Conservation (phyloP, 2,888 invertebrate genomes). For the Hydroisotoma schaefferi region DNA sequence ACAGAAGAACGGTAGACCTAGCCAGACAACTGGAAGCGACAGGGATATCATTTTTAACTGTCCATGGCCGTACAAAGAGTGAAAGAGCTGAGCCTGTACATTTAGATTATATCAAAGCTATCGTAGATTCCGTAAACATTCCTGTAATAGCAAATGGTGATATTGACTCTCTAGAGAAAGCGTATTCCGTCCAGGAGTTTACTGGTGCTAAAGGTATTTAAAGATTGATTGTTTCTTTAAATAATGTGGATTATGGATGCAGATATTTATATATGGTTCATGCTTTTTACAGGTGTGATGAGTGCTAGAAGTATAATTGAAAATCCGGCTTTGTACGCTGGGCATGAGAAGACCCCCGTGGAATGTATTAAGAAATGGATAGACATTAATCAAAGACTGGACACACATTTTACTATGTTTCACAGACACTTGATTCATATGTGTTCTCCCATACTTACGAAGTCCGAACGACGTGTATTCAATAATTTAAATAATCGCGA, state of each 20-base stretch:
- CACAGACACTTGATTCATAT: constrained; percentile 97
- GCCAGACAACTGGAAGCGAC: constrained; percentile 76
- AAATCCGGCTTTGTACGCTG: constrained; percentile 87
- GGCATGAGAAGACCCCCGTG: constrained; percentile 65
- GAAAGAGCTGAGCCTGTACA: constrained; percentile 71
- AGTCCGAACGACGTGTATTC: constrained; percentile 69
- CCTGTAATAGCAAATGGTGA: constrained; percentile 73
- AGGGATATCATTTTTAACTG: constrained; percentile 81
- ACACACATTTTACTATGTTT: constrained; percentile 76
- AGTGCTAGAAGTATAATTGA: constrained; percentile 81
- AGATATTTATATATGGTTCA: not conserved
- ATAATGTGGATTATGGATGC: not conserved
- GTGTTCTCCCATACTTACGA: constrained; percentile 77
- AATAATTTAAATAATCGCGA: constrained; percentile 62
- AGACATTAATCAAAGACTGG: constrained; percentile 58
- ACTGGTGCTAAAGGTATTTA: constrained; percentile 58
- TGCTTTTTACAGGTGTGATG: constrained; percentile 69
- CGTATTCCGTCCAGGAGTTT: constrained; percentile 61
- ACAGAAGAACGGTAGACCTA: constrained; percentile 67
- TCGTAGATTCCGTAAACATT: constrained; percentile 67
- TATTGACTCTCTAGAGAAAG: constrained; percentile 69
- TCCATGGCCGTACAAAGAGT: constrained; percentile 85
- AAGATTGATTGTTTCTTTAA: not conserved
- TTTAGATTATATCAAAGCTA: constrained; percentile 64
- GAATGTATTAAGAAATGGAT: constrained; percentile 80